These are phyloP conservation scores for Ceriagrion tenellum DNA, from an alignment of 2,888 invertebrate genomes.

Conservation along the genomic window DNA sequence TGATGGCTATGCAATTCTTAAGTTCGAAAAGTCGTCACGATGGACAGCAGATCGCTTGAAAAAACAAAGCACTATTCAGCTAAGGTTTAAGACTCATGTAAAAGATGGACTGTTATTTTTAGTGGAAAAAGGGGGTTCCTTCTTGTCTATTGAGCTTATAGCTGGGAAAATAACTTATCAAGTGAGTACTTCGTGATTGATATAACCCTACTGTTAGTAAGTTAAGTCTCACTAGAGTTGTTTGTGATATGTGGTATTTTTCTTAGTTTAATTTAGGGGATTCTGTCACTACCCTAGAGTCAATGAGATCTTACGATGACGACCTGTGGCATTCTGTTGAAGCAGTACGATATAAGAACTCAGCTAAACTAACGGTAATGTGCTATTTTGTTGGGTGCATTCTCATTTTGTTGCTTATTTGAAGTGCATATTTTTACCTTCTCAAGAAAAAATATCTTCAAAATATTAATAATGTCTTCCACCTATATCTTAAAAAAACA, in stretches of 20 bases:
- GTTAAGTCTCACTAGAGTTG: background rate
- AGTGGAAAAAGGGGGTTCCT: conserved; percentile 86
- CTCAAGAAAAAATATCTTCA: too few relatives aligned
- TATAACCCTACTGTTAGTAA: background rate
- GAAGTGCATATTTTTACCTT: too few relatives aligned
- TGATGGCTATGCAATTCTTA: conserved; percentile 90
- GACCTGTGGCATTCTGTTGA: conserved; percentile 94
- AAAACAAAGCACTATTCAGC: conserved; percentile 83
- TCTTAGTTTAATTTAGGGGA: conserved; percentile 84
- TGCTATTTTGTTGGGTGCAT: conserved; percentile 76
- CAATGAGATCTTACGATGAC: conserved; percentile 87
- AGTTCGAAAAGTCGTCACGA: too few relatives aligned
- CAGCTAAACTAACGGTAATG: conserved; percentile 83
- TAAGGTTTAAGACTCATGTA: conserved; percentile 92
- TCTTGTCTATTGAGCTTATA: conserved; percentile 90
- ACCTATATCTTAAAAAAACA: too few relatives aligned
- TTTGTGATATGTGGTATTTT: background rate
- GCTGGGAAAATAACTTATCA: conserved; percentile 88
- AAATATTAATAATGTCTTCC: too few relatives aligned
- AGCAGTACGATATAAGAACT: conserved; percentile 84
- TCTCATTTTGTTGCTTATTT: too few relatives aligned
- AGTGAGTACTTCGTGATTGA: conserved; percentile 76
- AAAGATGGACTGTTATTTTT: conserved; percentile 93
- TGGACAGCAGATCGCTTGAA: conserved; percentile 82
- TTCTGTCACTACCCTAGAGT: conserved; percentile 82